A percentile compares a stretch with the other conserved stretches of the same genome.
These are phyloP conservation scores for Balearica regulorum DNA, from an alignment of 2,797 vertebrate genomes.

Conservation along the genomic window DNA sequence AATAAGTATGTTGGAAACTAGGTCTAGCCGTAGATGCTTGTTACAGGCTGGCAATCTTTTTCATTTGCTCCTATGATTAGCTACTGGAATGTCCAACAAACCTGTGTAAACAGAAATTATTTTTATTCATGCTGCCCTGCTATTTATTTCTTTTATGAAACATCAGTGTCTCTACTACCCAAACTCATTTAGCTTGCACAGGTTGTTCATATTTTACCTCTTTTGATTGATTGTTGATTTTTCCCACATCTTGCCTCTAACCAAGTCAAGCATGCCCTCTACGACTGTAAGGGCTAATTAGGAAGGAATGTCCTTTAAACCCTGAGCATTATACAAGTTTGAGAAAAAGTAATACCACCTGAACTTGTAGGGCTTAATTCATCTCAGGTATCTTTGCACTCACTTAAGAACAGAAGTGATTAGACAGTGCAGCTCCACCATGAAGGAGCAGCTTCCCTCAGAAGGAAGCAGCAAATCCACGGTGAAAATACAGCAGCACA, in stretches of 20 bases:
- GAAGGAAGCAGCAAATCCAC: background rate
- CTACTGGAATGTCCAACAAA: background rate
- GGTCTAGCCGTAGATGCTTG: background rate
- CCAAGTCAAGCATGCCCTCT: rapidly evolving
- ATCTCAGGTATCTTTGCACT: background rate
- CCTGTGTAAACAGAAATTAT: background rate
- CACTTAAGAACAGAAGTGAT: background rate
- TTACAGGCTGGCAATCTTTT: background rate
- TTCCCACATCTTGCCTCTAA: background rate
- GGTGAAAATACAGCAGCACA: background rate
- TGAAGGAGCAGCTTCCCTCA: background rate
- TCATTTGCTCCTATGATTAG: background rate
- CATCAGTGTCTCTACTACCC: background rate
- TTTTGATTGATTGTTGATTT: background rate
- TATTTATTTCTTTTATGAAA: background rate
- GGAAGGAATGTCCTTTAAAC: background rate
- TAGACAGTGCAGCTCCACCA: background rate
- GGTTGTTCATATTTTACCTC: background rate
- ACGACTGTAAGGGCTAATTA: background rate
- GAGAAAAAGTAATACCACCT: background rate
- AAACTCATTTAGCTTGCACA: background rate
- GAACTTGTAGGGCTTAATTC: background rate
- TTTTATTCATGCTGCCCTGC: background rate
- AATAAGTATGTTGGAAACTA: background rate
- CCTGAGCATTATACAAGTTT: background rate